Evolutionary conservation across 2,113 vertebrate genomes (phyloP), one percentile per base, ranked within the genome.

Genomic region (Halcyon senegalensis): DNA sequence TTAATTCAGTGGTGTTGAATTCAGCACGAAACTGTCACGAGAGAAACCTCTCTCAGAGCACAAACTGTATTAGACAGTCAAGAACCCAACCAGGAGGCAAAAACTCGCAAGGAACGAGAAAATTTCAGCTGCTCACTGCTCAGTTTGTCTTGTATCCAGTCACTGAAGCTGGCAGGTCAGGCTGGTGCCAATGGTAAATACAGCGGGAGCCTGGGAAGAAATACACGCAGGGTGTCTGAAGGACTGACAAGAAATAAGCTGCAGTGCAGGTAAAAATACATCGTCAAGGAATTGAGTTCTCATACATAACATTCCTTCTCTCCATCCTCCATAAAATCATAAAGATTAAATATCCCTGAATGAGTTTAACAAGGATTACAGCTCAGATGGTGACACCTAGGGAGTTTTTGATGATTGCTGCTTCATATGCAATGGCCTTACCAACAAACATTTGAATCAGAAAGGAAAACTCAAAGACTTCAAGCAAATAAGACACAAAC

Each of bases 31-130:
- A 51, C 27, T 37, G 59, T 8, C 14, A 1, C 5, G 4, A 16
- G 20, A 33, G 21, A 5, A 60, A 46, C 62, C 41, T 39, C 58
- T 79, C 51, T 31, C 33, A 13, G 58, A 72, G 68, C 35, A 35
- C 63, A 84, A 48, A 58, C 46, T 31, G 51, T 31, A 21, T 25
- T 7, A 28, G 46, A 41, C 25, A 20, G 9, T n/a, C 43, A 13
- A 17, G 20, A 62, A 7, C 15, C 19, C 46, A 68, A 3, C 1
- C 1, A 7, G 0, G 11, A 35, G 39, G 55, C 67, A 66, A 11
- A 41, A 4, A 33, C 1, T 7, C 10, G 41, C 35, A 46, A 35
- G 30, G 44, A 55, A 74, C 0, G 4, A 70, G 35, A 35, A 8
- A 11, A 56, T 33, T 60, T 3, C 18, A 75, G 72, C 72, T 66